Conservation (phyloP, 23 tunicate genomes). For the Corella eumyota region DNA sequence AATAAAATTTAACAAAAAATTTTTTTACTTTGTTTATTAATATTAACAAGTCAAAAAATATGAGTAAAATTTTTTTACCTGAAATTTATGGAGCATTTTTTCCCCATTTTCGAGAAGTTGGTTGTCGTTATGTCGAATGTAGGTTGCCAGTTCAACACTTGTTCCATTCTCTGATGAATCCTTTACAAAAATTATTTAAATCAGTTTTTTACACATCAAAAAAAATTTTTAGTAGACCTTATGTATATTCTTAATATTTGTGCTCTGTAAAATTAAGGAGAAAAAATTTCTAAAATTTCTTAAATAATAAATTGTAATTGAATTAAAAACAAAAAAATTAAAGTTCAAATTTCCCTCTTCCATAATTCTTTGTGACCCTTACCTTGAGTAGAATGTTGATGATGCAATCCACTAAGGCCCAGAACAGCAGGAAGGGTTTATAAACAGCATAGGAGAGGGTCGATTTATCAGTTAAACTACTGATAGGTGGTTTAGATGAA, state of each 20-base stretch:
- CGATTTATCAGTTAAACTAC: slow-evolving; percentile 22
- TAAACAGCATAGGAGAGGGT: slow-evolving; percentile 41
- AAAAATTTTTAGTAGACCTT: too few relatives aligned
- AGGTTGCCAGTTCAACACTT: slow-evolving; percentile 37
- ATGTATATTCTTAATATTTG: too few relatives aligned
- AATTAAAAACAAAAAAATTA: too few relatives aligned
- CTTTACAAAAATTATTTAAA: slow-evolving; percentile 20
- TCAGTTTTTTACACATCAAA: too few relatives aligned
- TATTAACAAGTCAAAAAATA: neutral
- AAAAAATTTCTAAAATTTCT: too few relatives aligned
- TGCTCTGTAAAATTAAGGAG: too few relatives aligned
- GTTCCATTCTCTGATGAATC: slow-evolving; percentile 36
- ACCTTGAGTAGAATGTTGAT: slow-evolving; percentile 50
- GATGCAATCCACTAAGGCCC: slow-evolving; percentile 66
- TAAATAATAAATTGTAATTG: too few relatives aligned
- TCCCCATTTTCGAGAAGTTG: slow-evolving; percentile 66
- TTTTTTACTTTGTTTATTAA: neutral
- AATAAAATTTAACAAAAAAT: neutral
- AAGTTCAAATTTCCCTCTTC: too few relatives aligned
- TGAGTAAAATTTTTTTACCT: slow-evolving; percentile 8
- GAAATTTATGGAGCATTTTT: slow-evolving; percentile 59
- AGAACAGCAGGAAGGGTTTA: slow-evolving; percentile 79
- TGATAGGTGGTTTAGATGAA: slow-evolving; percentile 13
- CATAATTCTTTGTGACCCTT: too few relatives aligned
- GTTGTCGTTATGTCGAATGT: slow-evolving; percentile 82